Evolutionary conservation across 1,140 invertebrate species (phyloP).

Genomic region (Magallana ariakensis): DNA sequence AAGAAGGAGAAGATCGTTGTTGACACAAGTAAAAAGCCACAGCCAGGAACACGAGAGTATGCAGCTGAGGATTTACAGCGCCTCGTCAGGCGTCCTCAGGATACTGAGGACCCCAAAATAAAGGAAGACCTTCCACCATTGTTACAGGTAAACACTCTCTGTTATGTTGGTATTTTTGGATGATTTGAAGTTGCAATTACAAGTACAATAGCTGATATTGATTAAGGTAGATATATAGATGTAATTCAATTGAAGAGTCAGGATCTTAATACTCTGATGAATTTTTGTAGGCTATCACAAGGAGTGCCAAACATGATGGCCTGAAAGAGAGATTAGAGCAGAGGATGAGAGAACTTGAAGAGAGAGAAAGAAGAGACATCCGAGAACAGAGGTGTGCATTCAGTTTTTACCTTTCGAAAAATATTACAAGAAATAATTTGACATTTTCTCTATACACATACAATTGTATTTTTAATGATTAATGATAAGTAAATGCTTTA

Average conservation of each 20-base stretch:
- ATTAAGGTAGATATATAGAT: no score
- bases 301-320: conserved; percentile 74
- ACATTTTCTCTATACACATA: background rate
- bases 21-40: conserved; percentile 45
- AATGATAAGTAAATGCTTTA: no score
- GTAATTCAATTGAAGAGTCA: no score
- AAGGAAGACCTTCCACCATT: conserved; percentile 77
- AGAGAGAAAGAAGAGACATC: conserved; percentile 70
- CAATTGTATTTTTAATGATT: no score
- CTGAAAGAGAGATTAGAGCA: conserved; percentile 68
- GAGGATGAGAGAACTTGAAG: conserved; percentile 72
- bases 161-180: no score
- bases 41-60: conserved; percentile 66
- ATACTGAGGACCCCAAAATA: conserved; percentile 62
- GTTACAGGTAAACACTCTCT: conserved; percentile 68
- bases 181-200: no score
- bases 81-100: conserved; percentile 63
- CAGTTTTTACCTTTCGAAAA: no score
- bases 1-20: background rate
- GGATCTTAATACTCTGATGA: no score
- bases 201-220: no score
- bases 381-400: conserved; percentile 70
- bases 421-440: no score
- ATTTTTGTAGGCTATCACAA: conserved; percentile 72
- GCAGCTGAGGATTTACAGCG: conserved; percentile 68